phyloP scores from a whole-genome alignment of 2,888 invertebrate genomes.

The Diachrysia chrysitis region DNA sequence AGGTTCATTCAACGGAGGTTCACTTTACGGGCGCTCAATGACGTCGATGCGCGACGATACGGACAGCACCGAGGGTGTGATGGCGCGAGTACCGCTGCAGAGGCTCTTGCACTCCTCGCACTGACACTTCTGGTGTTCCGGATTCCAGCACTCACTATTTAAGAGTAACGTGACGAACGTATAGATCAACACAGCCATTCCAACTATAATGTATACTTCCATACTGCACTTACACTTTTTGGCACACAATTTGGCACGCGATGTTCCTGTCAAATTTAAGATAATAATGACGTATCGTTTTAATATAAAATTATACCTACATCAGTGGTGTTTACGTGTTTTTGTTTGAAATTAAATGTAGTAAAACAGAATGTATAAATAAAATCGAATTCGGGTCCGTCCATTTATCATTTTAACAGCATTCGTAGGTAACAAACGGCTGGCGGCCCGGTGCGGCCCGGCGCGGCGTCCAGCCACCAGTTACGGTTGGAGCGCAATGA shows the following conservation, averaged over 20 bases:
- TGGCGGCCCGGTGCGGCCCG: conserved; percentile 7
- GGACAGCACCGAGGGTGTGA: conserved; percentile 68
- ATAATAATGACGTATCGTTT: not conserved
- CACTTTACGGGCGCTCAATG: conserved; percentile 63
- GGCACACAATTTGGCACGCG: conserved; percentile 64
- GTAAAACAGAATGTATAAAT: conserved; percentile 47
- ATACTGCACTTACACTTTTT: conserved; percentile 67
- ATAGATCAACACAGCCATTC: conserved; percentile 82
- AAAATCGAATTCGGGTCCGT: conserved; percentile 58
- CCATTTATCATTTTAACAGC: conserved; percentile 75
- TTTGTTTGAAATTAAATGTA: conserved; percentile 28
- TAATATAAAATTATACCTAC: conserved; percentile 47
- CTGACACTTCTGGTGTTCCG: conserved; percentile 74
- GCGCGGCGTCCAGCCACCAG: conserved; percentile 54
- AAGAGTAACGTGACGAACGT: conserved; percentile 72
- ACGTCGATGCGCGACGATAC: conserved; percentile 78
- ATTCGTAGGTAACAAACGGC: conserved; percentile 62
- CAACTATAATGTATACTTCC: conserved; percentile 83
- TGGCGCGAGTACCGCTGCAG: conserved; percentile 60
- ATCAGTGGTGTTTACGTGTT: conserved; percentile 60
- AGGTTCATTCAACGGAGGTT: conserved; percentile 16
- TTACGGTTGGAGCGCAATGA: conserved; percentile 60
- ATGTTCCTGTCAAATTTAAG: conserved; percentile 46
- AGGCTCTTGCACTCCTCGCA: conserved; percentile 82
- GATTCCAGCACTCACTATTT: conserved; percentile 79